A percentile compares a stretch with the other conserved stretches of the same genome.
phyloP scores from a whole-genome alignment of 1,140 invertebrate species.

The Paralvinella palmiformis region DNA sequence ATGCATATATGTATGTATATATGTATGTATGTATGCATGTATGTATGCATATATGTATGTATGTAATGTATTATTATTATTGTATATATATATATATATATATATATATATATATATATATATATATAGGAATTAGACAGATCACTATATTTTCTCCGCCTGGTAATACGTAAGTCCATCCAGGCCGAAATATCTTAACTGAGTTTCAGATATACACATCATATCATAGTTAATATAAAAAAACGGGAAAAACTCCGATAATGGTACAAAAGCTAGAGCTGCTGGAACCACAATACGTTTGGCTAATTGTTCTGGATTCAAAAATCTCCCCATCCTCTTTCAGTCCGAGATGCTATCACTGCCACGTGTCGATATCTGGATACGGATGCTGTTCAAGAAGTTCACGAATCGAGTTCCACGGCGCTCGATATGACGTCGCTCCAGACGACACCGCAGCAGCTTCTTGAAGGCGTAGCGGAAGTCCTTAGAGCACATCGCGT shows the following conservation, averaged over 20 bases:
- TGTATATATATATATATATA: neutral
- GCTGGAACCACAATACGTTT: too few relatives aligned
- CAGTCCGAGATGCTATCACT: slow-evolving; percentile 3
- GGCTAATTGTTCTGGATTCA: neutral
- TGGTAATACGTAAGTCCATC: neutral
- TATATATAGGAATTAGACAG: neutral
- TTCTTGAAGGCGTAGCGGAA: slow-evolving; percentile 96
- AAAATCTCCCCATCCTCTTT: neutral
- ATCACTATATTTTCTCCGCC: neutral
- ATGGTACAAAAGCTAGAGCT: neutral
- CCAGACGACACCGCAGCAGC: slow-evolving; percentile 25
- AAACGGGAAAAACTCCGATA: neutral
- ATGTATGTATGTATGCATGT: slow-evolving; percentile 1
- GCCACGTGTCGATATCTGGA: neutral
- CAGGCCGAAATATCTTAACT: neutral
- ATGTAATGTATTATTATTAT: neutral
- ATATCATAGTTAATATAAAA: neutral
- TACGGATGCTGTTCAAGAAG: neutral
- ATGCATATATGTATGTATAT: slow-evolving; percentile 10
- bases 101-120: neutral
- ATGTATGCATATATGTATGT: neutral
- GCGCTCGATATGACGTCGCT: neutral
- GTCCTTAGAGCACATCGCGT: slow-evolving; percentile 56
- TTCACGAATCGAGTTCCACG: neutral
- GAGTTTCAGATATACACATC: neutral